phyloP scores from a whole-genome alignment of 2,888 invertebrate species.

The Drosophila monieri region DNA sequence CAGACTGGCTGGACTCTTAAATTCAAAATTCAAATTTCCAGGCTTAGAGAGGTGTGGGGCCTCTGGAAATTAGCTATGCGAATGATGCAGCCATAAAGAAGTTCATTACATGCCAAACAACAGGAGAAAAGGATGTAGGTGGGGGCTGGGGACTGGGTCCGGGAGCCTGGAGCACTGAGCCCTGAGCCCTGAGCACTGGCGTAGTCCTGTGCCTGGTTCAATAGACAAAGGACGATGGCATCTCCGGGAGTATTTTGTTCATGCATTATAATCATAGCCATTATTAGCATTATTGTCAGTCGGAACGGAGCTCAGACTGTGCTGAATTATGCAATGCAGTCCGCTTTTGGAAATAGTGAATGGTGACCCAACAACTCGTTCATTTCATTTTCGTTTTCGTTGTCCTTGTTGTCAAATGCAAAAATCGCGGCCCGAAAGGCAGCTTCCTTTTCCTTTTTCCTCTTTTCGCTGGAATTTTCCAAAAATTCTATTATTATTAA shows the following conservation, averaged over 20 bases:
- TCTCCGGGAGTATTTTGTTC: constrained; percentile 44
- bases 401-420: constrained; percentile 64
- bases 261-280: constrained; percentile 53
- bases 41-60: not conserved
- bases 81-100: constrained; percentile 40
- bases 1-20: not conserved
- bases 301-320: not conserved
- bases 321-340: constrained; percentile 51
- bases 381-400: constrained; percentile 45
- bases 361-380: constrained; percentile 53
- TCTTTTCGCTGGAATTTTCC: constrained; percentile 64
- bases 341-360: constrained; percentile 8
- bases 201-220: constrained; percentile 26
- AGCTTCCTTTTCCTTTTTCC: constrained; percentile 69
- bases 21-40: not conserved
- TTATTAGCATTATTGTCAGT: constrained; percentile 73
- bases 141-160: not conserved
- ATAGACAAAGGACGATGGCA: constrained; percentile 42
- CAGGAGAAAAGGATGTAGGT: not conserved
- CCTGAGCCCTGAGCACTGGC: not conserved
- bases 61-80: constrained; percentile 37
- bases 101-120: constrained; percentile 42
- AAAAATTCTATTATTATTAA: constrained; percentile 79
- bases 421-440: constrained; percentile 66
- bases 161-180: too few relatives aligned